phyloP scores from a whole-genome alignment of 2,113 vertebrate genomes.

The Calidris pygmaea region DNA sequence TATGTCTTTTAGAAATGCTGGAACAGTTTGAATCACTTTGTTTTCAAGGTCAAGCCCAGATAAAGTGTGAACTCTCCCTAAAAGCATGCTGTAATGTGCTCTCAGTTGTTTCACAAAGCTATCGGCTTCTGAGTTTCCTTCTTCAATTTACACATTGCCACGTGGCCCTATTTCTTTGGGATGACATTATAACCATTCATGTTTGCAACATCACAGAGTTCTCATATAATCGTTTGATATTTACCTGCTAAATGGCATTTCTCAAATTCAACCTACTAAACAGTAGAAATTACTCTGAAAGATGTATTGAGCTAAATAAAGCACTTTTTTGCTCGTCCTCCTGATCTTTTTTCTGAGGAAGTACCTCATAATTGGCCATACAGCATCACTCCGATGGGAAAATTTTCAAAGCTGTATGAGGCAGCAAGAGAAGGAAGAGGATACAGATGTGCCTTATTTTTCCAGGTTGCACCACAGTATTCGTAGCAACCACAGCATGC shows the following conservation, averaged over 20 bases:
- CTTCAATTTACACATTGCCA: background rate
- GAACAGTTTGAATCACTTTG: background rate
- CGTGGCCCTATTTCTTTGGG: background rate
- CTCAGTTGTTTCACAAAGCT: background rate
- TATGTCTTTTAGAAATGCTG: background rate
- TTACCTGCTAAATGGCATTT: background rate
- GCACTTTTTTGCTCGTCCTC: background rate
- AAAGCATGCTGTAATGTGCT: background rate
- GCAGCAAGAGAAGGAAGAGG: background rate
- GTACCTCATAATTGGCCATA: background rate
- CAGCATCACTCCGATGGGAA: background rate
- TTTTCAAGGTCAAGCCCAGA: background rate
- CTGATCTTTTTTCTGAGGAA: background rate
- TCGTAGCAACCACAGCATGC: background rate
- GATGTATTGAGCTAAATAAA: background rate
- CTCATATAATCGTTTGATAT: background rate
- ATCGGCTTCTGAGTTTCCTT: background rate
- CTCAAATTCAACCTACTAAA: background rate
- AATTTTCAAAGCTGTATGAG: background rate
- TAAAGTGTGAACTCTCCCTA: background rate
- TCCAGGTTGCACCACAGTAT: background rate
- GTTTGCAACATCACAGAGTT: background rate
- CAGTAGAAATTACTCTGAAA: background rate
- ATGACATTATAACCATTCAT: background rate
- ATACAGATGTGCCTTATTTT: background rate